phyloP scores from a whole-genome alignment of 23 tunicate species.

The Trididemnum clinides region DNA sequence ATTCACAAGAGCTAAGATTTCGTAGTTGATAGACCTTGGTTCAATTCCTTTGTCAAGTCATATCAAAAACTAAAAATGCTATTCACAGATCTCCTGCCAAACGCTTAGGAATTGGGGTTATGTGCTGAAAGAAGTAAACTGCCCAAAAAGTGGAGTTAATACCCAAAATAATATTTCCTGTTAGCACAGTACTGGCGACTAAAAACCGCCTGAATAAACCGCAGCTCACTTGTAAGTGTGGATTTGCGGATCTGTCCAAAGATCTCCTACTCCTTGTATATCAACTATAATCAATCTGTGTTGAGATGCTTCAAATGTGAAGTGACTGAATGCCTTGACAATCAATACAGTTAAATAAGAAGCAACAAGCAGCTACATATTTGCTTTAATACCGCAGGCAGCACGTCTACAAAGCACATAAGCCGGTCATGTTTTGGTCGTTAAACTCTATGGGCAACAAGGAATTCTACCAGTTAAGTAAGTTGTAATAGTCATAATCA shows the following conservation, averaged over 20 bases:
- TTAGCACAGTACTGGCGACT: neutral
- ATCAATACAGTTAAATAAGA: too few species aligned
- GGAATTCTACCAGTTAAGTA: too few species aligned
- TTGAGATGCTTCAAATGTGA: slow-evolving; percentile 96
- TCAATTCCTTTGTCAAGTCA: neutral
- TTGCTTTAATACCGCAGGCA: too few species aligned
- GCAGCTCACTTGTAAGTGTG: slow-evolving; percentile 87
- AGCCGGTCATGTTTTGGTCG: too few species aligned
- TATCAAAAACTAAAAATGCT: neutral
- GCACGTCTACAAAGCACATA: too few species aligned
- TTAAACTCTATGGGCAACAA: too few species aligned
- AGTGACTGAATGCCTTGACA: slow-evolving; percentile 96
- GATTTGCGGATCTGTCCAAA: slow-evolving; percentile 99
- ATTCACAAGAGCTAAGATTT: neutral
- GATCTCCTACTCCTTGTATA: slow-evolving; percentile 96
- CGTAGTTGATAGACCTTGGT: neutral
- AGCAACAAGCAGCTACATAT: too few species aligned
- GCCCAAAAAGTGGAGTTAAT: too few species aligned
- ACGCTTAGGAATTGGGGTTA: neutral
- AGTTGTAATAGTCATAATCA: too few species aligned
- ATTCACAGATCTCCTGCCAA: too few species aligned
- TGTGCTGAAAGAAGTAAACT: too few species aligned
- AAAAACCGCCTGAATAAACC: neutral
- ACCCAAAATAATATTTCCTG: too few species aligned
- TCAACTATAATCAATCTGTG: slow-evolving; percentile 93